Evolutionary conservation across 2,113 vertebrate genomes (phyloP).

Genomic region (Lophura nycthemera): DNA sequence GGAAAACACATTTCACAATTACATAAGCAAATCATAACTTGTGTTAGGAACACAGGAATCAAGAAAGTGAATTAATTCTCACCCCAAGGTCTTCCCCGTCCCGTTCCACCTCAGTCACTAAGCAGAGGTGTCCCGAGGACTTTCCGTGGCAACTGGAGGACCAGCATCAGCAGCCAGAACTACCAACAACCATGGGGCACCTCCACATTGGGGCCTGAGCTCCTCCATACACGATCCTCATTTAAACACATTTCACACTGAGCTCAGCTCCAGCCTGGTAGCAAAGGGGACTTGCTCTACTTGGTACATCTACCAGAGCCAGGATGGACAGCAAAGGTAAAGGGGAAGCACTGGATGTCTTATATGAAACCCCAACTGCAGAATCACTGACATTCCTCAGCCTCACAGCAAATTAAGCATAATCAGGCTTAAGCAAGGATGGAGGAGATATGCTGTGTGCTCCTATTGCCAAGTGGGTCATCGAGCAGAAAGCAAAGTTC

Average conservation of each 20-base stretch:
- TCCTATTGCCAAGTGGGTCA: background rate
- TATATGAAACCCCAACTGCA: background rate
- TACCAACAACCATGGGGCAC: background rate
- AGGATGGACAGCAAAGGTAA: fast-evolving
- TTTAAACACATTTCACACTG: background rate
- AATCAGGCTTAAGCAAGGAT: background rate
- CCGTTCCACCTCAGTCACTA: background rate
- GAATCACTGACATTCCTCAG: background rate
- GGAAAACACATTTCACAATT: background rate
- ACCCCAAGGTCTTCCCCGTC: background rate
- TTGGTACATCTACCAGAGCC: fast-evolving
- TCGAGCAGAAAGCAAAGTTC: background rate
- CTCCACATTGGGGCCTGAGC: background rate
- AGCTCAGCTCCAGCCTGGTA: background rate
- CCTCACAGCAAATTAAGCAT: background rate
- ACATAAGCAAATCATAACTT: background rate
- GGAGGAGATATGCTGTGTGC: fast-evolving
- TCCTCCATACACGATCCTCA: fast-evolving
- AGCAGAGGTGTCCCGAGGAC: background rate
- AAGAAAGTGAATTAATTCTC: background rate
- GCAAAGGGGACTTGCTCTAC: fast-evolving
- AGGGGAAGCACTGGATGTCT: background rate
- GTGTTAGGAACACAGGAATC: background rate
- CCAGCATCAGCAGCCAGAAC: background rate
- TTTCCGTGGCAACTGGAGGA: background rate